A percentile compares a stretch with the other conserved stretches of the same genome.
Conservation (phyloP, 2,113 vertebrate genomes). For the Gobiocypris rarus region DNA sequence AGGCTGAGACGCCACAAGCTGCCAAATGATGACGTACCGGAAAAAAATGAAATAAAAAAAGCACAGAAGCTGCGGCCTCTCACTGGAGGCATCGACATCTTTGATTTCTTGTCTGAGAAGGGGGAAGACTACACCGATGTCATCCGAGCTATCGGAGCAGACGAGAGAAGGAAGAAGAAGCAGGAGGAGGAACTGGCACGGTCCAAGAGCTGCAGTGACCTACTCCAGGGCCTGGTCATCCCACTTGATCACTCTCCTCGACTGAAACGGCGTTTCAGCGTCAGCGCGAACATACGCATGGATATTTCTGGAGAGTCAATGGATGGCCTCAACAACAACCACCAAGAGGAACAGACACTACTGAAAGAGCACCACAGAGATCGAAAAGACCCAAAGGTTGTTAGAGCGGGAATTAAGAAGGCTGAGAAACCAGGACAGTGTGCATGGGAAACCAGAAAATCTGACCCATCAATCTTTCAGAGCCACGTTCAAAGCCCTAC, state of each 20-base stretch:
- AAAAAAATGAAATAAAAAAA: constrained; percentile 62
- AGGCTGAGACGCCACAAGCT: constrained; percentile 82
- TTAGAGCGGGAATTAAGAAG: constrained; percentile 57
- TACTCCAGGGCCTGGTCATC: constrained; percentile 66
- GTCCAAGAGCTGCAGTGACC: constrained; percentile 78
- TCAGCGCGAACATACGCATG: constrained; percentile 79
- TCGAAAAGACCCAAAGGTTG: constrained; percentile 62
- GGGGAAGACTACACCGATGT: constrained; percentile 91
- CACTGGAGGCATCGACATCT: constrained; percentile 85
- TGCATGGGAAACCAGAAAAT: neutral
- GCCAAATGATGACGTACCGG: constrained; percentile 72
- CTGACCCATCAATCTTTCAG: neutral
- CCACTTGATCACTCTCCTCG: constrained; percentile 69
- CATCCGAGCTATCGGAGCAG: constrained; percentile 87
- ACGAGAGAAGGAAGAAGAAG: constrained; percentile 63
- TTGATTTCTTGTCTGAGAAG: constrained; percentile 89
- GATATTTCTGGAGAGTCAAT: constrained; percentile 68
- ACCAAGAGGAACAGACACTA: constrained; percentile 52
- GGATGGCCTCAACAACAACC: constrained; percentile 64
- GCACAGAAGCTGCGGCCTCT: constrained; percentile 63
- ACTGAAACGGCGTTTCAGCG: constrained; percentile 68
- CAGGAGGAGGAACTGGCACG: constrained; percentile 77
- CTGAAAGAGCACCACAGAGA: constrained; percentile 57
- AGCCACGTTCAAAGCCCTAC: neutral
- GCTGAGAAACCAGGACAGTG: neutral